A percentile compares a stretch with the other conserved stretches of the same genome.
These are phyloP conservation scores for Arrhamphus sclerolepis DNA, from an alignment of 2,797 vertebrate species.

Conservation along the genomic window DNA sequence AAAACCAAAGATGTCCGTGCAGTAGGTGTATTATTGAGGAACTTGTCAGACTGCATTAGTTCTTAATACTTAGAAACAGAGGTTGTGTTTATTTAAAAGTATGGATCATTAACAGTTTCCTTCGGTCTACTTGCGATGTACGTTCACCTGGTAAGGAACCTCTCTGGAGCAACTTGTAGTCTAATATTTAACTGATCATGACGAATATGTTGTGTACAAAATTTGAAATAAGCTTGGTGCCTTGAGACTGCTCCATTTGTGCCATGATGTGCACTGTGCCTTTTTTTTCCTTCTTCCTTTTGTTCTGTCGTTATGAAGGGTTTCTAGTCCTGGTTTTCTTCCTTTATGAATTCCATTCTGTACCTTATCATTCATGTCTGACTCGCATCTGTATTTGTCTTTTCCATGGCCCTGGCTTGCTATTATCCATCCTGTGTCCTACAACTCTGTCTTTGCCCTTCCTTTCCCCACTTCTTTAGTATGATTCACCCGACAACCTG, in stretches of 20 bases:
- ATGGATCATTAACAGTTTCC: background rate
- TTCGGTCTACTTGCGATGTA: background rate
- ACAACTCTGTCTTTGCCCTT: conserved; percentile 17
- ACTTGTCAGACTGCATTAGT: background rate
- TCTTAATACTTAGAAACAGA: too few relatives aligned
- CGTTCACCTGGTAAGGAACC: background rate
- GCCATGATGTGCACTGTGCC: background rate
- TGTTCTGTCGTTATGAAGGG: background rate
- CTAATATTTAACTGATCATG: background rate
- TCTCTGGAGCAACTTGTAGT: background rate
- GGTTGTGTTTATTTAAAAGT: too few relatives aligned
- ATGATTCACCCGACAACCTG: conserved; percentile 29
- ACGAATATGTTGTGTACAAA: background rate
- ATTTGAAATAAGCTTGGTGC: background rate
- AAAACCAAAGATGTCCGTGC: background rate
- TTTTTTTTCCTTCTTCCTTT: background rate
- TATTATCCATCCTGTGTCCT: conserved; percentile 26
- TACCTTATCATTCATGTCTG: conserved; percentile 34
- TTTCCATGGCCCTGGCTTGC: conserved; percentile 16
- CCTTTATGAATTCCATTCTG: conserved; percentile 14
- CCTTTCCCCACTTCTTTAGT: conserved; percentile 27
- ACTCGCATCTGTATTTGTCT: conserved; percentile 45
- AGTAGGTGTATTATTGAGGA: background rate
- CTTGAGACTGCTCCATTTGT: background rate
- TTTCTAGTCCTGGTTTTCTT: conserved; percentile 9